Evolutionary conservation across 2,113 vertebrate genomes (phyloP).

Genomic region (Cranoglanis bouderius): DNA sequence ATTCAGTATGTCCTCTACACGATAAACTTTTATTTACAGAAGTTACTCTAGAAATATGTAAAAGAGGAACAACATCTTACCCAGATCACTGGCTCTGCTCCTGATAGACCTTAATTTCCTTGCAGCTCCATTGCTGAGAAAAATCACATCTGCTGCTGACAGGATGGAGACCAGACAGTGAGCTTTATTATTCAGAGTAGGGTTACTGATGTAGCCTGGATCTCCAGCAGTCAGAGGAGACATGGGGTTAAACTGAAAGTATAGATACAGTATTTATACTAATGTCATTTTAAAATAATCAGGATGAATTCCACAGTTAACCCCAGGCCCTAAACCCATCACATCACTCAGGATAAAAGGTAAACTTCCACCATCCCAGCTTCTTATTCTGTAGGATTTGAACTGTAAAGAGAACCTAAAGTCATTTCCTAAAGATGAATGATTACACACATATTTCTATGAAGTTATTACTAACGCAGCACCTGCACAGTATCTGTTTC

Average conservation of each 20-base stretch:
- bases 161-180: slow-evolving; percentile 42
- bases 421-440: no score
- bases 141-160: background rate
- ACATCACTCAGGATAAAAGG: slow-evolving; percentile 37
- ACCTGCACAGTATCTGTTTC: no score
- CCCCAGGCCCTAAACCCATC: background rate
- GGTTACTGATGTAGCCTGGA: slow-evolving; percentile 12
- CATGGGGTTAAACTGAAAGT: slow-evolving; percentile 2
- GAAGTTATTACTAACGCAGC: no score
- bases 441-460: no score
- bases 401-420: background rate
- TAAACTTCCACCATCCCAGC: background rate
- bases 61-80: background rate
- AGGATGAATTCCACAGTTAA: background rate
- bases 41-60: background rate
- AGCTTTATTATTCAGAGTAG: background rate
- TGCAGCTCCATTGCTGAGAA: background rate
- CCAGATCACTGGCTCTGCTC: background rate
- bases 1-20: no score
- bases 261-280: background rate
- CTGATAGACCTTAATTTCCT: slow-evolving; percentile 2
- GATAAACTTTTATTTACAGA: no score
- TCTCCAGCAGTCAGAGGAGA: background rate
- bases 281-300: background rate
- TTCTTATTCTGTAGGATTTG: slow-evolving; percentile 25